Conservation (phyloP, 2,797 vertebrate genomes). For the Benthosema pterotum region DNA sequence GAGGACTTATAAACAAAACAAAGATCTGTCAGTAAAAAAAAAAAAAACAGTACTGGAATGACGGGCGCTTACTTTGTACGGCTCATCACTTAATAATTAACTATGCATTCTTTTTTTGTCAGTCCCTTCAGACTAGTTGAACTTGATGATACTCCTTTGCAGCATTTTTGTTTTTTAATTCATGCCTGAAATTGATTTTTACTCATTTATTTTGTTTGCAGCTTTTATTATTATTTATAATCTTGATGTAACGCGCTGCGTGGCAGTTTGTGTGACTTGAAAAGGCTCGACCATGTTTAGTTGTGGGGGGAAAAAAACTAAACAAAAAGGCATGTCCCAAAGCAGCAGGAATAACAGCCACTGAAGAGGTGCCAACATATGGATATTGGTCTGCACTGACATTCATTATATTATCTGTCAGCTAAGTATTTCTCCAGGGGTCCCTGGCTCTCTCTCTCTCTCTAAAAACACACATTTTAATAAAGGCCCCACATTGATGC, state of each 20-base stretch:
- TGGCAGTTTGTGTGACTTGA: slow-evolving; percentile 6
- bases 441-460: slow-evolving; percentile 20
- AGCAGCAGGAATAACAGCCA: neutral
- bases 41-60: slow-evolving; percentile 40
- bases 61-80: slow-evolving; percentile 14
- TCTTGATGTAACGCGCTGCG: neutral
- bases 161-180: slow-evolving; percentile 31
- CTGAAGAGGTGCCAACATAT: slow-evolving; percentile 9
- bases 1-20: slow-evolving; percentile 74
- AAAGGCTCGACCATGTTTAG: neutral
- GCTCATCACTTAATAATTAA: slow-evolving; percentile 57
- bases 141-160: slow-evolving; percentile 1
- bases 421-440: slow-evolving; percentile 38
- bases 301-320: neutral
- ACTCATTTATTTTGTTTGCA: slow-evolving; percentile 24
- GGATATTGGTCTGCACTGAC: slow-evolving; percentile 41
- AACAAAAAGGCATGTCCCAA: neutral
- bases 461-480: slow-evolving; percentile 39
- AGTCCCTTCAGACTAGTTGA: neutral
- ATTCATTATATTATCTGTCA: slow-evolving; percentile 24
- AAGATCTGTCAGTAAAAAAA: slow-evolving; percentile 45
- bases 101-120: slow-evolving; percentile 4
- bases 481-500: slow-evolving; percentile 29
- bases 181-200: slow-evolving; percentile 27
- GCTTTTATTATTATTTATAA: slow-evolving; percentile 41